These are phyloP conservation scores for Macrosoma leucophasiata DNA, from an alignment of 2,888 invertebrate species.

Conservation along the genomic window DNA sequence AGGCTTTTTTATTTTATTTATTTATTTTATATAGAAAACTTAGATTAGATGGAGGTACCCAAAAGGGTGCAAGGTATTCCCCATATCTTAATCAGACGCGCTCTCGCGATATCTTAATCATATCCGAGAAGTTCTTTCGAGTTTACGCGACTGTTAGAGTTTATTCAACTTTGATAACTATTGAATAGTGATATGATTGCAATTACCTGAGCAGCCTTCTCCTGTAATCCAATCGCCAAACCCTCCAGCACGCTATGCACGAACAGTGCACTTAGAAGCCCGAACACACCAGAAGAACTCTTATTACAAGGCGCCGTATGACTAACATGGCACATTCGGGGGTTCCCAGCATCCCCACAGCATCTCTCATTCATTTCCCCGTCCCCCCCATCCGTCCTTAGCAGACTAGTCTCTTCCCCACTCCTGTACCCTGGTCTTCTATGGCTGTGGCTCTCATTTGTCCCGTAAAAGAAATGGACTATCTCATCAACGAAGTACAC, in stretches of 20 bases:
- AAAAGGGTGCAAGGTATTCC: no score
- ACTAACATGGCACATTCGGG: slow-evolving; percentile 78
- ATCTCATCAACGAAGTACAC: slow-evolving; percentile 84
- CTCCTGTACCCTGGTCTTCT: slow-evolving; percentile 33
- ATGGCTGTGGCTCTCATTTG: slow-evolving; percentile 25
- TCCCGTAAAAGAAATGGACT: slow-evolving; percentile 79
- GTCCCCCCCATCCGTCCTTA: slow-evolving; percentile 33
- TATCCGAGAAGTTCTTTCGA: no score
- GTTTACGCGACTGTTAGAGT: no score
- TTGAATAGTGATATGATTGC: background rate
- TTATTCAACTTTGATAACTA: no score
- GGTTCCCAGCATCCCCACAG: slow-evolving; percentile 49
- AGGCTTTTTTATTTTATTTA: no score
- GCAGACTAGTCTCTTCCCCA: slow-evolving; percentile 43
- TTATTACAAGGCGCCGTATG: slow-evolving; percentile 79
- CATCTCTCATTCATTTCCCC: slow-evolving; percentile 48
- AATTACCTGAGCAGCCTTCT: slow-evolving; percentile 75
- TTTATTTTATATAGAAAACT: no score
- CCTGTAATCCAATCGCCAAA: slow-evolving; percentile 86
- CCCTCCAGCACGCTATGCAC: slow-evolving; percentile 88
- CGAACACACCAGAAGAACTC: slow-evolving; percentile 78
- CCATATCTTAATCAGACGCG: no score
- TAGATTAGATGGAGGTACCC: no score
- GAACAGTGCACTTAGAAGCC: slow-evolving; percentile 82
- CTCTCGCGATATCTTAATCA: no score